Evolutionary conservation across 1,140 invertebrate species (phyloP).

Genomic region (Polyergus mexicanus): DNA sequence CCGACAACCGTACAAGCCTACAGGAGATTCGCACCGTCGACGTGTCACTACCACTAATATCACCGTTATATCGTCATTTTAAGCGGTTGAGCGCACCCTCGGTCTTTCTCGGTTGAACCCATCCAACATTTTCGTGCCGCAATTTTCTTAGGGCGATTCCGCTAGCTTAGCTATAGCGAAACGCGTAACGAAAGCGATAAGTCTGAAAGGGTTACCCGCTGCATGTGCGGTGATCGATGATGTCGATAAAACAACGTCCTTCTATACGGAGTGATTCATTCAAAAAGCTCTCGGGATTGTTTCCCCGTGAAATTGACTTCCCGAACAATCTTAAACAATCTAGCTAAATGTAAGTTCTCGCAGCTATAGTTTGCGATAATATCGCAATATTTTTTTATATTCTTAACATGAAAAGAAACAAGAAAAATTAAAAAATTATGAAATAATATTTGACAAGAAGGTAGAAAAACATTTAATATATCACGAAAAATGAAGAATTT

Average conservation of each 20-base stretch:
- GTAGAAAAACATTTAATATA: not conserved
- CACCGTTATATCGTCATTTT: constrained; percentile 20
- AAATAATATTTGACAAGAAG: not conserved
- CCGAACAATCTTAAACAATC: not conserved
- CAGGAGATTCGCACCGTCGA: not conserved
- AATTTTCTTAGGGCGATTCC: constrained; percentile 45
- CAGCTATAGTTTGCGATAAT: constrained; percentile 16
- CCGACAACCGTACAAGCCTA: constrained; percentile 9
- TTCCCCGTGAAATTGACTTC: constrained; percentile 5
- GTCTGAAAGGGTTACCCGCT: constrained; percentile 48
- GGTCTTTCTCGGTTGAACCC: not conserved
- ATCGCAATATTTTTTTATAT: constrained; percentile 43
- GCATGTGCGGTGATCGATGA: constrained; percentile 53
- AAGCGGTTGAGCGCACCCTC: not conserved
- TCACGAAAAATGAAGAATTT: not conserved
- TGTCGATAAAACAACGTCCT: constrained; percentile 53
- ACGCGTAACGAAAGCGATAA: constrained; percentile 39
- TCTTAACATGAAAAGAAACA: not conserved
- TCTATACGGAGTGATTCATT: constrained; percentile 25
- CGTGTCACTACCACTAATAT: not conserved
- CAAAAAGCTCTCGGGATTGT: constrained; percentile 16
- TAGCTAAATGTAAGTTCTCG: constrained; percentile 34
- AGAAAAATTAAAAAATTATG: not conserved
- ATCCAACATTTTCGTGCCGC: not conserved
- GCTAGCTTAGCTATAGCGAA: constrained; percentile 13